Percentiles rank a stretch among this genome's conserved stretches.
These are phyloP conservation scores for Cephus rjabovi DNA, from an alignment of 2,888 invertebrate genomes.

Conservation along the genomic window DNA sequence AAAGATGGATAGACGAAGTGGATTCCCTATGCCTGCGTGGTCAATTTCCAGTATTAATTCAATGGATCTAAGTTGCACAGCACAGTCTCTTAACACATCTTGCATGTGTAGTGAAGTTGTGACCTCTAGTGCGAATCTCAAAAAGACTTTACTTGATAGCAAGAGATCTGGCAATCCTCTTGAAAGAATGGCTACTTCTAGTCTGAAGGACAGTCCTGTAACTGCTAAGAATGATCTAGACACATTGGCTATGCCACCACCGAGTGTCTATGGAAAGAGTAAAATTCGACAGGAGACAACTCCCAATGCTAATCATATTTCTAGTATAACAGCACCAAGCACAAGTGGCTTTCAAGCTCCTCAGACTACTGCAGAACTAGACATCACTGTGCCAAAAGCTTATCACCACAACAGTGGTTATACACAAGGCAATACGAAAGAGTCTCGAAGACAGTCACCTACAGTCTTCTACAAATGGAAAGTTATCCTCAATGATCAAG, in stretches of 20 bases:
- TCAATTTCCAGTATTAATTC: slow-evolving; percentile 47
- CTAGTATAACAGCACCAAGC: background rate
- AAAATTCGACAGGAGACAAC: background rate
- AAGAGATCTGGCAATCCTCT: background rate
- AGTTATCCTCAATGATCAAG: slow-evolving; percentile 45
- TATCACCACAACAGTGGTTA: background rate
- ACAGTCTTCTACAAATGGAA: slow-evolving; percentile 49
- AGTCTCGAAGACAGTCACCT: slow-evolving; percentile 13
- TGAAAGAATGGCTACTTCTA: slow-evolving; percentile 40
- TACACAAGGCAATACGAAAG: background rate
- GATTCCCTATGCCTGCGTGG: slow-evolving; percentile 18
- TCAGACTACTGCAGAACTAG: background rate
- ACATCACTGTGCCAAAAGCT: background rate
- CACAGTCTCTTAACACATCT: slow-evolving; percentile 27
- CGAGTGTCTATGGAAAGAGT: slow-evolving; percentile 19
- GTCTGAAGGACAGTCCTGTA: slow-evolving; percentile 35
- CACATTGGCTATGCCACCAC: slow-evolving; percentile 48
- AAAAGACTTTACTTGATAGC: slow-evolving; percentile 32
- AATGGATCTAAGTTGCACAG: slow-evolving; percentile 31
- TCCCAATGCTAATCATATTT: background rate
- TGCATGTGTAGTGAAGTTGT: slow-evolving; percentile 47
- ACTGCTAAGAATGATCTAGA: slow-evolving; percentile 22
- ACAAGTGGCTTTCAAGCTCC: background rate
- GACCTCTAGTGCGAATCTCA: slow-evolving; percentile 50
- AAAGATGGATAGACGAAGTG: slow-evolving; percentile 10